Evolutionary conservation across 2,888 invertebrate genomes (phyloP), one percentile per base, ranked within the genome.

Genomic region (Eustalomyia histrio): DNA sequence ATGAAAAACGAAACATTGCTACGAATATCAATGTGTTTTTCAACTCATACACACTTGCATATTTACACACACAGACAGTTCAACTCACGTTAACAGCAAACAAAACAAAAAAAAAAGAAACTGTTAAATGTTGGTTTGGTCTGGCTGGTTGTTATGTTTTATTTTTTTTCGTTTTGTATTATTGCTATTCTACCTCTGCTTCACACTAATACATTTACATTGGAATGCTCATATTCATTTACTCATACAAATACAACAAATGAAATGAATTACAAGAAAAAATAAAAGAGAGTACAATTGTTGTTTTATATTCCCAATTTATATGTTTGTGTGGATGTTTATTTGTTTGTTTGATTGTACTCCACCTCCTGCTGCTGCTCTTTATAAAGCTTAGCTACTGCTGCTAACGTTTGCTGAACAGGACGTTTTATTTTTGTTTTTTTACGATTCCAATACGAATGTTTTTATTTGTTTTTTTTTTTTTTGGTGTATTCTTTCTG

Each of bases 1-100:
- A 88, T 88, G 88, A 88, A 87, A 81, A 83, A 82, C 83, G 83
- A 82, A 82, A 81, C 82, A 78, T 78, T 81, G 81, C 81, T 81
- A 75, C 74, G 74, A 81, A 79, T 81, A 79, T 81, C 81, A 81
- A 83, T 82, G 76, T 78, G 73, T 79, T 79, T 78, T 78, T 63
- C 60, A 78, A 72, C 79, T 76, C 75, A 76, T n/a, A n/a, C 76
- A 75, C 72, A 79, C 67, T 29, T 29, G 60, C 29, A 6, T 6
- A 4, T 71, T 60, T 35, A 47, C 52, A 64, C 14, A 58, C 52
- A 53, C 18, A 60, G 61, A 55, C 33, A 67, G 53, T 43, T 39
- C 50, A 35, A 60, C 47, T 65, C 67, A 52, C 53, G 17, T n/a
- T 17, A 35, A 29, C 29, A 29, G 29, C 63, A 35, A 18, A 72